These are phyloP conservation scores for Tympanoctomys barrerae DNA, from an alignment of 2,797 vertebrate species.

Conservation along the genomic window DNA sequence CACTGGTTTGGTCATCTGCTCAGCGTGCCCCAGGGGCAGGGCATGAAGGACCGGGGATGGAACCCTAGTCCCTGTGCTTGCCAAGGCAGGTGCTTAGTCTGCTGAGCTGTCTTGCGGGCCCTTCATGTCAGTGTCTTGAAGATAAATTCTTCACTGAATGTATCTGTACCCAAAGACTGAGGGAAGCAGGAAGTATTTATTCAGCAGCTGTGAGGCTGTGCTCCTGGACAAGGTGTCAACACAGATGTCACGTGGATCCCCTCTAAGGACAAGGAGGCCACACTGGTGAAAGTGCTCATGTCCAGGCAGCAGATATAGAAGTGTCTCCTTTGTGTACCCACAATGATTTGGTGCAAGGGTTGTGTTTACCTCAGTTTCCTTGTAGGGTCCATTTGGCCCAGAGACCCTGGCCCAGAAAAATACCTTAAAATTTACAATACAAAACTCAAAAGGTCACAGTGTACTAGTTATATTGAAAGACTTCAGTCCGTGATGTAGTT, in stretches of 20 bases:
- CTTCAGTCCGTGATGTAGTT: not conserved
- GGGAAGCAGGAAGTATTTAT: not conserved
- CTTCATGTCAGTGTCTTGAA: not conserved
- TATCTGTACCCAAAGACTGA: not conserved
- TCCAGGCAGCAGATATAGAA: too few relatives aligned
- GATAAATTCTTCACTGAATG: not conserved
- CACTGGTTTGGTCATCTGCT: too few relatives aligned
- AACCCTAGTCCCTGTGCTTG: too few relatives aligned
- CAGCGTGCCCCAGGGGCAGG: too few relatives aligned
- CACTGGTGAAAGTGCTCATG: fast-evolving
- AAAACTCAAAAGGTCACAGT: not conserved
- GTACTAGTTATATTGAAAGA: not conserved
- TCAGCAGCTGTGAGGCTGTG: not conserved
- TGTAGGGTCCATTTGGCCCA: not conserved
- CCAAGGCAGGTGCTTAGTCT: too few relatives aligned
- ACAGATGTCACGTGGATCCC: not conserved
- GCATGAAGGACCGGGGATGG: too few relatives aligned
- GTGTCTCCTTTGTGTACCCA: not conserved
- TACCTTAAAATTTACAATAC: not conserved
- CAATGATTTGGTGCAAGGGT: not conserved
- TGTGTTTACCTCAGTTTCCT: not conserved
- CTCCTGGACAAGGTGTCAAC: not conserved
- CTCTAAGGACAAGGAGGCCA: not conserved
- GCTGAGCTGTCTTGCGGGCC: too few relatives aligned
- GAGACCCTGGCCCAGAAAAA: not conserved